Evolutionary conservation across 2,113 vertebrate species (phyloP).

Genomic region (Heterocephalus glaber): DNA sequence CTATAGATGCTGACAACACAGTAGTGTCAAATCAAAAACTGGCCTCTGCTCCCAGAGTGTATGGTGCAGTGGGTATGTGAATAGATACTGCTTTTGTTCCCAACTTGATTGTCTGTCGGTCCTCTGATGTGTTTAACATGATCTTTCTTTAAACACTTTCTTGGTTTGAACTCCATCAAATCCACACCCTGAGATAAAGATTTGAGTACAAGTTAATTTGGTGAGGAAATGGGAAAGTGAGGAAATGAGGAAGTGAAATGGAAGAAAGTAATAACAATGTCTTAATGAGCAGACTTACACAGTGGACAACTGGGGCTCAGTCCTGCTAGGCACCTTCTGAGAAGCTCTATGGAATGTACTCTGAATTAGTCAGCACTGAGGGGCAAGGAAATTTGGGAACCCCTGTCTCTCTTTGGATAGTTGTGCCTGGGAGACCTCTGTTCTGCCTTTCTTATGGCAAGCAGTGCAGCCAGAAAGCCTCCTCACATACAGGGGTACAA

Average conservation of each 20-base stretch:
- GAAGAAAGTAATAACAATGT: neutral
- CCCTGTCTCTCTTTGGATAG: neutral
- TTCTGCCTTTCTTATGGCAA: neutral
- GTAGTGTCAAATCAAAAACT: neutral
- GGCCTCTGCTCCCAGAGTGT: neutral
- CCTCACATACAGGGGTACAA: neutral
- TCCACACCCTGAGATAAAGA: neutral
- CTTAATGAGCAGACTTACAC: neutral
- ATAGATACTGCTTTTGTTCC: conserved; percentile 30
- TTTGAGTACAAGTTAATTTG: conserved; percentile 7
- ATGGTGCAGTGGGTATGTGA: neutral
- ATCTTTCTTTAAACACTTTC: neutral
- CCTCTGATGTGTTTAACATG: conserved; percentile 20
- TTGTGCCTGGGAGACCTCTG: neutral
- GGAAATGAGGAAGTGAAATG: neutral
- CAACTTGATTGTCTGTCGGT: neutral
- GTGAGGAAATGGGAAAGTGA: neutral
- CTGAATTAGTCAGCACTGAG: neutral
- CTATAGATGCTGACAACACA: neutral
- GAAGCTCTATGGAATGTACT: neutral
- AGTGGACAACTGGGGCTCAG: neutral
- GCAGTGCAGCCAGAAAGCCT: neutral
- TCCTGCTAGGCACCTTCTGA: neutral
- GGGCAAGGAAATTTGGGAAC: neutral
- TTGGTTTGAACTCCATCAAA: neutral